Evolutionary conservation across 2,113 vertebrate genomes (phyloP), one percentile per base, ranked within the genome.

Genomic region (Campylomormyrus tamandua): DNA sequence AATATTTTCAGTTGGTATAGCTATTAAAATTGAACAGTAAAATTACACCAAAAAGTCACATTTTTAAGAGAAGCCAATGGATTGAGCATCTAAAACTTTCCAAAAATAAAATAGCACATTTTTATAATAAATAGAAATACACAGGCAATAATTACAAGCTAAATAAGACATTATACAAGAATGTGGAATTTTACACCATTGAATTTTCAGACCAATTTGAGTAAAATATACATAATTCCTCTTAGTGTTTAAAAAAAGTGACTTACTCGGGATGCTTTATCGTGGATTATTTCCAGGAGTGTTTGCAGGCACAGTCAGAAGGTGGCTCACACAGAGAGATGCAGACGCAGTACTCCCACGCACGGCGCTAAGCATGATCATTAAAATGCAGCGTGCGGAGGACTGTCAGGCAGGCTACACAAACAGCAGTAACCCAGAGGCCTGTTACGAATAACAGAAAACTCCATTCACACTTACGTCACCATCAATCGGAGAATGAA

Each of bases 171-270:
- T 56, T 66, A 88, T 31, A 80, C 27, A 53, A 52, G 13, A 42
- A 45, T 48, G 35, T 87, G 3, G 21, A 45, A n/a, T 52, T 31
- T 27, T 48, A n/a, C 53, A 85, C 42, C 21, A 89, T 53, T 42
- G 31, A 83, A 86, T 27, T 35, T 50, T n/a, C 27, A 90, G 83
- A 87, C 83, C 89, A 87, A 6, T 56, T n/a, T 56, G 70, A 89
- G 62, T 62, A 31, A 74, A 66, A 50, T 66, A 52, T 87, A 70
- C 85, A 87, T 84, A 56, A 56, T 53, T 52, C 5, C n/a, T 31
- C 24, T 53, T n/a, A 52, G 50, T 19, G 62, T 11, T 70, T n/a
- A 35, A 87, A 24, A 24, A 87, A 56, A 56, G 48, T 17, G 50
- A 53, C 85, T 87, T 56, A 35, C 13, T 15, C 10, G 3, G n/a